These are phyloP conservation scores for Hymenopus coronatus DNA, from an alignment of 2,888 invertebrate species.

Conservation along the genomic window DNA sequence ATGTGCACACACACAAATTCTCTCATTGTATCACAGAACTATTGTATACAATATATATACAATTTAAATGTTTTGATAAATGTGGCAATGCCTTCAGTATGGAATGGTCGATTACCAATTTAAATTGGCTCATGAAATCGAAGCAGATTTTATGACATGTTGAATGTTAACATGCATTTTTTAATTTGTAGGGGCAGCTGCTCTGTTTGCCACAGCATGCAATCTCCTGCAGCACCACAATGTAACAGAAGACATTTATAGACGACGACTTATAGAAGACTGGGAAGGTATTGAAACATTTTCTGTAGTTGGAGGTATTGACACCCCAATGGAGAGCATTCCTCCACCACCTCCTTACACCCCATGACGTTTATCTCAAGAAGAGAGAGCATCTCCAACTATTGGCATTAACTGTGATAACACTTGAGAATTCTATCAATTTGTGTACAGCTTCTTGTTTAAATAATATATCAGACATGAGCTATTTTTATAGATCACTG, in stretches of 20 bases:
- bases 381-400: not conserved
- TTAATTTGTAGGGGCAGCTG: conserved; percentile 55
- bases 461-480: not conserved
- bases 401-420: not conserved
- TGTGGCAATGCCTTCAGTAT: too few relatives aligned
- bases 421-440: not conserved
- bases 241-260: conserved; percentile 51
- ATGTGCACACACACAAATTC: too few relatives aligned
- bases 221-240: conserved; percentile 60
- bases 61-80: too few relatives aligned
- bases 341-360: conserved; percentile 59
- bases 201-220: conserved; percentile 66
- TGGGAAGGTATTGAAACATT: conserved; percentile 62
- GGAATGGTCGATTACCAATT: too few relatives aligned
- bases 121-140: too few relatives aligned
- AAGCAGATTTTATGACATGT: not conserved
- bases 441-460: not conserved
- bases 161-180: not conserved
- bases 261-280: conserved; percentile 59
- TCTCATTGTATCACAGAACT: too few relatives aligned
- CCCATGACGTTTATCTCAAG: conserved; percentile 43
- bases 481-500: not conserved
- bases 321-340: conserved; percentile 33
- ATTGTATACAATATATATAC: too few relatives aligned
- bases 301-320: conserved; percentile 37